A percentile compares a stretch with the other conserved stretches of the same genome.
These are phyloP conservation scores for Neoniphon sammara DNA, from an alignment of 2,797 vertebrate genomes.

Conservation along the genomic window DNA sequence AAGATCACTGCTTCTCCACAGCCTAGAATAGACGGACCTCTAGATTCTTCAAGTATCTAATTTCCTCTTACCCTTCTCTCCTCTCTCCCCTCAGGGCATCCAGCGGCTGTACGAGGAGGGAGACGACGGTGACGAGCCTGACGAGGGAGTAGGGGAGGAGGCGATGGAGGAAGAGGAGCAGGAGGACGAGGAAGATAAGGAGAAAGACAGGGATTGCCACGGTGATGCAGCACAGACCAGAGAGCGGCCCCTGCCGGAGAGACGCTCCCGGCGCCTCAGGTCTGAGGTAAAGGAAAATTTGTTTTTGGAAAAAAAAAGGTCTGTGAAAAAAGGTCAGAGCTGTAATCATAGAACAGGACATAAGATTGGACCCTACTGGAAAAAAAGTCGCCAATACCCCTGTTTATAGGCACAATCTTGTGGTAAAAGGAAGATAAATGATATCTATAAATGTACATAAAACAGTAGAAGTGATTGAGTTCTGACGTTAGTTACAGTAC, in stretches of 20 bases:
- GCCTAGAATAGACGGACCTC: background rate
- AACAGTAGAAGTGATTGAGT: too few species aligned
- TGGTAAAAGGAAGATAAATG: too few species aligned
- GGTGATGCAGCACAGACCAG: conserved; percentile 70
- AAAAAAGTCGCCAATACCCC: too few species aligned
- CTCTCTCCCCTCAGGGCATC: conserved; percentile 82
- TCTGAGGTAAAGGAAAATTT: conserved; percentile 75
- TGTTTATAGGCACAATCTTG: too few species aligned
- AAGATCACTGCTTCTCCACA: background rate
- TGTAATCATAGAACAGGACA: background rate
- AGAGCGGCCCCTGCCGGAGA: conserved; percentile 75
- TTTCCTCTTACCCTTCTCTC: conserved; percentile 4
- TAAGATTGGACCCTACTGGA: background rate
- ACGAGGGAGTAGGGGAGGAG: conserved; percentile 84
- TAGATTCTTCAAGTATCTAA: background rate
- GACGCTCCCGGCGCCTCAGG: conserved; percentile 83
- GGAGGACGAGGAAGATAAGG: conserved; percentile 80
- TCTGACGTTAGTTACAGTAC: too few species aligned
- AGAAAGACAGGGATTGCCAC: conserved; percentile 70
- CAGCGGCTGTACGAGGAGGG: conserved; percentile 89
- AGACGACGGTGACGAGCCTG: conserved; percentile 88
- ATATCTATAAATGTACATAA: too few species aligned
- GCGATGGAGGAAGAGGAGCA: conserved; percentile 85
- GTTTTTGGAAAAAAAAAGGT: too few species aligned
- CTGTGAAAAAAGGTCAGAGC: background rate